Evolutionary conservation across 2,888 invertebrate species (phyloP).

Genomic region (Drosophila suboccidentalis): DNA sequence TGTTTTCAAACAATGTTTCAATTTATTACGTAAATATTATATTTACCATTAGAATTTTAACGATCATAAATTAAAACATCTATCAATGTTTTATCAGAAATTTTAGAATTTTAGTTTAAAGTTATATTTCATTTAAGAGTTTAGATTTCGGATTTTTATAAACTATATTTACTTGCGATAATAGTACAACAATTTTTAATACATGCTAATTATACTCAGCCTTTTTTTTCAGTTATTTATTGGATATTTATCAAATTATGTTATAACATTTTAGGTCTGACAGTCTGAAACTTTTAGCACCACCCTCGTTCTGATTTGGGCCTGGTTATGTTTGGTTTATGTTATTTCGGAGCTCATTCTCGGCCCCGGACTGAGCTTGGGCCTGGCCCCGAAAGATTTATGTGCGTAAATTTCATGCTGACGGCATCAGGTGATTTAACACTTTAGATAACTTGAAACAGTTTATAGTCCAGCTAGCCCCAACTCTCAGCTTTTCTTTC

Average conservation of each 20-base stretch:
- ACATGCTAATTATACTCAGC: too few relatives aligned
- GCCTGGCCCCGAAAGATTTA: conserved; percentile 75
- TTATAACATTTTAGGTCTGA: background rate
- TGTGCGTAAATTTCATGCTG: conserved; percentile 84
- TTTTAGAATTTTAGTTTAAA: too few relatives aligned
- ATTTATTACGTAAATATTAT: too few relatives aligned
- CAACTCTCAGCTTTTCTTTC: conserved; percentile 3
- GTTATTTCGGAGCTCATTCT: conserved; percentile 62
- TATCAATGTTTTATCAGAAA: too few relatives aligned
- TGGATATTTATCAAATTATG: too few relatives aligned
- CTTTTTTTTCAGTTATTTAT: conserved; percentile 4
- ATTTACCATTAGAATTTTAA: too few relatives aligned
- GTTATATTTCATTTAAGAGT: too few relatives aligned
- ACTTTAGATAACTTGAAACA: conserved; percentile 83
- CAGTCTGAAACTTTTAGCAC: background rate
- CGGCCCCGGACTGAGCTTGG: conserved; percentile 43
- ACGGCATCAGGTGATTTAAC: conserved; percentile 85
- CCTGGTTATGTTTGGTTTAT: conserved; percentile 80
- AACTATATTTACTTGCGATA: too few relatives aligned
- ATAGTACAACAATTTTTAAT: too few relatives aligned
- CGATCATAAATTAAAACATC: too few relatives aligned
- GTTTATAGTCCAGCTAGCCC: conserved; percentile 70
- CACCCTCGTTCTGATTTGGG: conserved; percentile 47
- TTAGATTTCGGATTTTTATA: too few relatives aligned
- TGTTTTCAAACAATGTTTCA: too few relatives aligned